phyloP scores from a whole-genome alignment of 1,140 invertebrate genomes.

The Lucilia sericata region DNA sequence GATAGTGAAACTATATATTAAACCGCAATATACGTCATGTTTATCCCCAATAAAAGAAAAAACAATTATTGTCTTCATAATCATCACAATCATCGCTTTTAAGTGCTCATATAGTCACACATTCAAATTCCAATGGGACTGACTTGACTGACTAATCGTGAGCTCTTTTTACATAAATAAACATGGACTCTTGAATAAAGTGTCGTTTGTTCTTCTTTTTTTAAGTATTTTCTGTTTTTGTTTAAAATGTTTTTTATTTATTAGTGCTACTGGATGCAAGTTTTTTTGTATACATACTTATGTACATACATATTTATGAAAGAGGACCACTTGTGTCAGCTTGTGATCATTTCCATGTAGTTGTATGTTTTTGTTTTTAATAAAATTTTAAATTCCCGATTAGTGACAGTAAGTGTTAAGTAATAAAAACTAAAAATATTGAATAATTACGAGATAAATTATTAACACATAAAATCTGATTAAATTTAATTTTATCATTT shows the following conservation, averaged over 20 bases:
- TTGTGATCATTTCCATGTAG: no score
- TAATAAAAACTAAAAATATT: slow-evolving; percentile 3
- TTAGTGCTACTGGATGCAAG: no score
- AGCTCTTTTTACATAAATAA: neutral
- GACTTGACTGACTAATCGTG: neutral
- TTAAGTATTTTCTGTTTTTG: no score
- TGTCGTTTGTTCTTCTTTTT: neutral
- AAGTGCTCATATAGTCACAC: neutral
- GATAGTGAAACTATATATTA: slow-evolving; percentile 13
- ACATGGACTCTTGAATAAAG: slow-evolving; percentile 7
- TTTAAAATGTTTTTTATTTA: no score
- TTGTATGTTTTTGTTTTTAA: no score
- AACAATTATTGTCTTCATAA: slow-evolving; percentile 12
- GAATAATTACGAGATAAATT: slow-evolving; percentile 38
- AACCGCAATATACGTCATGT: slow-evolving; percentile 12
- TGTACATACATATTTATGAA: neutral
- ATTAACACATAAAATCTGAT: slow-evolving; percentile 19
- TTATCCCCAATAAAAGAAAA: slow-evolving; percentile 31
- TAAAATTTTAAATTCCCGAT: neutral
- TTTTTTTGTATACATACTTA: no score
- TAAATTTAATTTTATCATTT: neutral
- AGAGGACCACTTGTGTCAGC: neutral
- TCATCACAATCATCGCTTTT: slow-evolving; percentile 14
- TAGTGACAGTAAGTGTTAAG: neutral
- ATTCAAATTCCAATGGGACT: slow-evolving; percentile 19